phyloP scores from a whole-genome alignment of 2,888 invertebrate genomes.

The Argyresthia albistria region DNA sequence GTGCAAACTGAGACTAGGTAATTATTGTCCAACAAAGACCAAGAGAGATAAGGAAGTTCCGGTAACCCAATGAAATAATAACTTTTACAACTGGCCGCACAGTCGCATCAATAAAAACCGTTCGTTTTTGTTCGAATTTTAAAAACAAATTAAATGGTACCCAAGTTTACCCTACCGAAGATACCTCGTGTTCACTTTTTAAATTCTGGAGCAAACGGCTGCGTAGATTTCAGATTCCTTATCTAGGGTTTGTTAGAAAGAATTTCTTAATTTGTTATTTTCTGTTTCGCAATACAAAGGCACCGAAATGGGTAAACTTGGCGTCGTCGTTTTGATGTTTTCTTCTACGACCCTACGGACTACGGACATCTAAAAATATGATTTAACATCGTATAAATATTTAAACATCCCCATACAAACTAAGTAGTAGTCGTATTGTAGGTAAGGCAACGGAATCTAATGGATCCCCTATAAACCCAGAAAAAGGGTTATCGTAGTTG shows the following conservation, averaged over 20 bases:
- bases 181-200: background rate
- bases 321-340: no score
- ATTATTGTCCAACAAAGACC: background rate
- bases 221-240: constrained; percentile 10
- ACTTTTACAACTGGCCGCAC: background rate
- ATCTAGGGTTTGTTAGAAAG: constrained; percentile 26
- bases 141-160: background rate
- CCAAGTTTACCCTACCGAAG: background rate
- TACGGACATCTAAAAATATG: background rate
- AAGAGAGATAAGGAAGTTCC: constrained; percentile 2
- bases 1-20: background rate
- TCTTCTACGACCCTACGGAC: no score
- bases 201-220: background rate
- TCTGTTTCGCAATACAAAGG: constrained; percentile 33
- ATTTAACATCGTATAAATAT: background rate
- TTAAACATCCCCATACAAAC: background rate
- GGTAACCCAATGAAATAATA: constrained; percentile 6
- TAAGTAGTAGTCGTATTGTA: background rate
- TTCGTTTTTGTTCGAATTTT: background rate
- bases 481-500: background rate
- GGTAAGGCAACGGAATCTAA: no score
- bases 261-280: constrained; percentile 39
- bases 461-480: no score
- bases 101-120: constrained; percentile 4
- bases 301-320: no score